Evolutionary conservation across 2,888 invertebrate genomes (phyloP).

Genomic region (Tetramorium bicarinatum): DNA sequence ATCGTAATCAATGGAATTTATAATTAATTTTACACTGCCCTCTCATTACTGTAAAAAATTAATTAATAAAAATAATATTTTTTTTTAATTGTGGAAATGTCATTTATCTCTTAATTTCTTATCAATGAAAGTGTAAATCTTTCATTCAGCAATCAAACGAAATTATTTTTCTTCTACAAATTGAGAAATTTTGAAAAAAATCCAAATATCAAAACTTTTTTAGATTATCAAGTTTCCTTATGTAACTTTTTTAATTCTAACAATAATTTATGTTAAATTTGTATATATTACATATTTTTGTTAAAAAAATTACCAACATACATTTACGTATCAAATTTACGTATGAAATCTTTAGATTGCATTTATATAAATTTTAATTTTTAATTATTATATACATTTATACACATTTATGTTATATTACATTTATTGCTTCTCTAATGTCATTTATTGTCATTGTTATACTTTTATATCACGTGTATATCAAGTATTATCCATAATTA

Average conservation of each 20-base stretch:
- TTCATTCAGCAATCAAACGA: background rate
- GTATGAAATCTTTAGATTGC: too few relatives aligned
- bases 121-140: background rate
- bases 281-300: background rate
- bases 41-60: background rate
- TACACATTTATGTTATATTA: background rate
- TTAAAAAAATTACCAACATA: background rate
- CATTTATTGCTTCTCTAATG: background rate
- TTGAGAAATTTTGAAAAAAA: background rate
- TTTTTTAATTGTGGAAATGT: background rate
- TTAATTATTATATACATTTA: too few relatives aligned
- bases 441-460: background rate
- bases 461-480: background rate
- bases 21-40: background rate
- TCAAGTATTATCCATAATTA: background rate
- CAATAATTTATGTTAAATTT: background rate
- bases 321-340: background rate
- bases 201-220: background rate
- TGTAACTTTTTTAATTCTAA: constrained; percentile 16
- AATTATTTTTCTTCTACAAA: background rate
- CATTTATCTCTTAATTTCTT: background rate
- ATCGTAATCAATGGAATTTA: background rate
- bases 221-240: background rate
- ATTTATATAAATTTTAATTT: too few relatives aligned
- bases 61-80: background rate